Percentiles rank a stretch among this genome's conserved stretches.
Conservation (phyloP, 2,888 invertebrate genomes). For the Scaeva pyrastri region DNA sequence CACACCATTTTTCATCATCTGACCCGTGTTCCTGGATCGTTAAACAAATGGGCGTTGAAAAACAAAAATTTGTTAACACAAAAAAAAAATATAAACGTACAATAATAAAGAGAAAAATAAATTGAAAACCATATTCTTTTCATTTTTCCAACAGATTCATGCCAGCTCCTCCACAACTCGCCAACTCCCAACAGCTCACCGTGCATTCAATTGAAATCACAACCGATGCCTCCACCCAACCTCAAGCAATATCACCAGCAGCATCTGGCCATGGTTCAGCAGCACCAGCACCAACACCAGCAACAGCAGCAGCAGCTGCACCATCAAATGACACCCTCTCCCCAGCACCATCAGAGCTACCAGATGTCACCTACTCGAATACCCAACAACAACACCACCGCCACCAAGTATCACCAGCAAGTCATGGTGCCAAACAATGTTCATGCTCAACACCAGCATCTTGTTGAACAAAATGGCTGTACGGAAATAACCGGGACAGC, state of each 20-base stretch:
- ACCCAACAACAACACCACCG: slow-evolving; percentile 63
- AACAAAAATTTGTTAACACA: slow-evolving; percentile 42
- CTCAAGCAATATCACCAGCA: slow-evolving; percentile 70
- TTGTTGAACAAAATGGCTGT: slow-evolving; percentile 75
- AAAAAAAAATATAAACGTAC: slow-evolving; percentile 11
- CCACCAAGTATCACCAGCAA: slow-evolving; percentile 76
- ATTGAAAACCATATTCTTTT: slow-evolving; percentile 56
- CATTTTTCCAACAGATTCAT: slow-evolving; percentile 80
- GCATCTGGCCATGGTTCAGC: slow-evolving; percentile 75
- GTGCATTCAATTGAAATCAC: slow-evolving; percentile 79
- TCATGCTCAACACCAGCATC: slow-evolving; percentile 55
- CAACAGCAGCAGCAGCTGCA: slow-evolving; percentile 75
- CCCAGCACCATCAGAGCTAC: slow-evolving; percentile 80
- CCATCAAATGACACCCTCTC: slow-evolving; percentile 80
- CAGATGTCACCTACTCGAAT: slow-evolving; percentile 76
- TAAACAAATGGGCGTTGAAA: slow-evolving; percentile 36
- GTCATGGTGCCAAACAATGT: slow-evolving; percentile 74
- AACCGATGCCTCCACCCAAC: slow-evolving; percentile 68
- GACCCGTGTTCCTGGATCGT: slow-evolving; percentile 38
- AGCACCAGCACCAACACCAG: slow-evolving; percentile 77
- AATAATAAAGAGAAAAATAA: slow-evolving; percentile 31
- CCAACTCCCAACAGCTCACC: slow-evolving; percentile 79
- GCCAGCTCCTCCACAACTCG: slow-evolving; percentile 82
- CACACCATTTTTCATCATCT: slow-evolving; percentile 10
- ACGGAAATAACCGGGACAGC: slow-evolving; percentile 79